A percentile compares a stretch with the other conserved stretches of the same genome.
phyloP scores from a whole-genome alignment of 2,797 vertebrate species.

The Onychomys arenicola region DNA sequence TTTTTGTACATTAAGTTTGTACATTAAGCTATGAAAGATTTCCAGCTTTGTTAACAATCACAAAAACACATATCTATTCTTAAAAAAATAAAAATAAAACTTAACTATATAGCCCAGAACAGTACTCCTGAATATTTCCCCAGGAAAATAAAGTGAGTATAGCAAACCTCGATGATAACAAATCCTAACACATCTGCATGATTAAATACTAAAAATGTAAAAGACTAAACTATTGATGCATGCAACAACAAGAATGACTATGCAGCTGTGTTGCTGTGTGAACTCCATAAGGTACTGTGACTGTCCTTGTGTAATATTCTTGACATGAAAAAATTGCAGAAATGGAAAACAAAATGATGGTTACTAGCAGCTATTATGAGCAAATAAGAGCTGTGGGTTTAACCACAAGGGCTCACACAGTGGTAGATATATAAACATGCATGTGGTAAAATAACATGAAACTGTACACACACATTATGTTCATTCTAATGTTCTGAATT shows the following conservation, averaged over 20 bases:
- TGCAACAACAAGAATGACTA: background rate
- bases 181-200: background rate
- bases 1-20: background rate
- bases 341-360: background rate
- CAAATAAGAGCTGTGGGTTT: background rate
- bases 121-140: background rate
- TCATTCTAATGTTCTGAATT: background rate
- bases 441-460: background rate
- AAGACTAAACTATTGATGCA: background rate
- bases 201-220: background rate
- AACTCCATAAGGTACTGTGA: background rate
- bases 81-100: background rate
- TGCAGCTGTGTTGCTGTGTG: background rate
- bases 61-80: background rate
- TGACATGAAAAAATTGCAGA: background rate
- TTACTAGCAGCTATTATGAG: background rate
- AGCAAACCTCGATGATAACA: background rate
- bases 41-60: background rate
- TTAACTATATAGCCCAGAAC: background rate
- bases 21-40: background rate
- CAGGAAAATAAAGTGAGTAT: background rate
- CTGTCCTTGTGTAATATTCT: background rate
- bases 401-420: background rate
- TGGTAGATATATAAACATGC: background rate
- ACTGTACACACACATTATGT: background rate